These are phyloP conservation scores for Petrocephalus microphthalmus DNA, from an alignment of 2,113 vertebrate genomes.

Conservation along the genomic window DNA sequence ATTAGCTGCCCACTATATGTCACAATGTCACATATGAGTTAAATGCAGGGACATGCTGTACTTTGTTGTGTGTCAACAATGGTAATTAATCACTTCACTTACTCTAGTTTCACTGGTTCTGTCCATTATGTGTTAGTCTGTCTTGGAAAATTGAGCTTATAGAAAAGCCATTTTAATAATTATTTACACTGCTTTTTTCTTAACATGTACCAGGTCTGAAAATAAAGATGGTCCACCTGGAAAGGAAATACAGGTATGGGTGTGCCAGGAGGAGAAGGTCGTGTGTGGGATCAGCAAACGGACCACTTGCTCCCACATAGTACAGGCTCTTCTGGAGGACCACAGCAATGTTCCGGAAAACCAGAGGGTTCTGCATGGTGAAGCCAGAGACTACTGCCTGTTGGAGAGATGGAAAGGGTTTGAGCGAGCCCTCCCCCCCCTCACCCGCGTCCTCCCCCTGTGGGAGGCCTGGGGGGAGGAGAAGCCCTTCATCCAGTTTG, in stretches of 20 bases:
- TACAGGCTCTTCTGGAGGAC: constrained; percentile 86
- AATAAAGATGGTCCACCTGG: constrained; percentile 67
- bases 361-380: constrained; percentile 72
- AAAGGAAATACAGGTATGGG: constrained; percentile 84
- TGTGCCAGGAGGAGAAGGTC: constrained; percentile 87
- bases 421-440: constrained; percentile 77
- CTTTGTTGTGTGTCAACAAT: too few species aligned
- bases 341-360: constrained; percentile 70
- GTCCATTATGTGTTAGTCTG: not conserved
- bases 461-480: constrained; percentile 93
- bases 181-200: not conserved
- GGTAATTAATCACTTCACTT: too few species aligned
- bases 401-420: constrained; percentile 90
- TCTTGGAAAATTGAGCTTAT: not conserved
- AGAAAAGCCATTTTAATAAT: not conserved
- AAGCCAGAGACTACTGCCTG: constrained; percentile 82
- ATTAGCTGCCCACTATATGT: too few species aligned
- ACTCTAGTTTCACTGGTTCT: not conserved
- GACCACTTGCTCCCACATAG: constrained; percentile 81
- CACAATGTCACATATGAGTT: too few species aligned
- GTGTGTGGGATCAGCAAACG: constrained; percentile 87
- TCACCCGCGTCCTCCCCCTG: constrained; percentile 83
- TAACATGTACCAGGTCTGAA: constrained; percentile 61
- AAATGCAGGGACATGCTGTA: too few species aligned
- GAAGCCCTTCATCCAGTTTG: constrained; percentile 75